Base-by-base conservation (phyloP, 1,140 invertebrate genomes). In the Anastrepha ludens region DNA sequence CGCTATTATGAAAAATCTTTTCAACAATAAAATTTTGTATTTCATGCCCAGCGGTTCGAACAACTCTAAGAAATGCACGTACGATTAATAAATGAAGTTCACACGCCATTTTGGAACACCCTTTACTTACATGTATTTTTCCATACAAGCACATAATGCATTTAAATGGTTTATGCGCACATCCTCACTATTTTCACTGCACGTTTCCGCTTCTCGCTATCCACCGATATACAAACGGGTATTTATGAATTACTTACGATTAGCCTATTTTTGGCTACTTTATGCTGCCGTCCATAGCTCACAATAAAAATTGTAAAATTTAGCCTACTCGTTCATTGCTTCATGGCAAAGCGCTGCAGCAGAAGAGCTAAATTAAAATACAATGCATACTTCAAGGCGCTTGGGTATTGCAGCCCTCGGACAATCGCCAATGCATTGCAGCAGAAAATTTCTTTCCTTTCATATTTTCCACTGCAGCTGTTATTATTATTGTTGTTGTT, bases 401-500 rank as follows among this genome's bases (percentile, higher is more conserved):
- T 11, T 50, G 74, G 74, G 47, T n/a, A 15, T n/a, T 11, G 3
- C 41, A 78, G 5, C 29, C 0, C 67, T 74, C 41, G 41, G 4
- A 41, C 13, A 47, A 74, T 74, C 11, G 67, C 67, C 74, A 29
- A 81, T 81, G 41, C 8, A 58, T 20, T 29, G 15, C 47, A 81
- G 47, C 17, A 81, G 7, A 6, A 11, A 55, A 11, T 8, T 17
- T 47, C 5, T 13, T 17, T 62, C 8, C 60, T 62, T 8, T 62
- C 17, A 62, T 62, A 17, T 5, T 62, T 62, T 13, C 4, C 17
- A 74, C 17, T 74, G 67, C 29, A 29, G 29, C 44, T 62, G 13
- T 70, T 74, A 15, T 74, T 74, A 13, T 74, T 74, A 13, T 47
- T 55, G 15, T 81, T 81, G n/a, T 81, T 81, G 55, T 81, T 81